Evolutionary conservation across 2,113 vertebrate genomes (phyloP), one percentile per base, ranked within the genome.

Genomic region (Piaya cayana): DNA sequence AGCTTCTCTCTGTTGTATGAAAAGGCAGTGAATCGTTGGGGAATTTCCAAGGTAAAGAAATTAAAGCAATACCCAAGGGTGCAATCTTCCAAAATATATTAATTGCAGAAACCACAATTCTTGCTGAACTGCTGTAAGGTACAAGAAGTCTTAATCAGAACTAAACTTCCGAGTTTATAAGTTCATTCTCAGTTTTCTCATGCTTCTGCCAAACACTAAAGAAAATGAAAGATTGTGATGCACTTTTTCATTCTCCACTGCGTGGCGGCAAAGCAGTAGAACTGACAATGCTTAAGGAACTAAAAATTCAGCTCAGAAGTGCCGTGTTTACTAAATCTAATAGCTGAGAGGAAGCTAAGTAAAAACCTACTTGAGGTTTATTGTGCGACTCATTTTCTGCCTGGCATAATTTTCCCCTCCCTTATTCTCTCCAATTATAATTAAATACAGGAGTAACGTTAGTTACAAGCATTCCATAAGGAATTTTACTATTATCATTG

Each of bases 251-350:
- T 72, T 85, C 84, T 75, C 93, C 97, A 96, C 88, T 76, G 62
- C 37, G 95, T 94, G 96, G 96, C 97, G 97, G 95, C 89, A 97
- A 95, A 95, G 72, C 79, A 71, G 52, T 30, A 76, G 32, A 81
- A 81, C 27, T 32, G 21, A 55, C 12, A 10, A 39, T 67, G 43
- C 42, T 42, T 25, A 20, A 20, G 60, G 13, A 93, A 79, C 19
- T 14, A 22, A 67, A 45, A 53, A 78, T 47, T 82, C 36, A 75
- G 53, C 53, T 84, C n/a, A 56, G 21, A 52, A 76, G 5, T 77
- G 71, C 17, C 49, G 9, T 7, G 5, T 72, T 84, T 82, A 39
- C 36, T 60, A 67, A 72, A 80, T 12, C 4, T 50, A 88, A 34
- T 4, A 86, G 25, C n/a, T 56, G 29, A 68, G 16, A 83, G 16